Conservation (phyloP, 2,797 vertebrate genomes). For the Scolopax rusticola region DNA sequence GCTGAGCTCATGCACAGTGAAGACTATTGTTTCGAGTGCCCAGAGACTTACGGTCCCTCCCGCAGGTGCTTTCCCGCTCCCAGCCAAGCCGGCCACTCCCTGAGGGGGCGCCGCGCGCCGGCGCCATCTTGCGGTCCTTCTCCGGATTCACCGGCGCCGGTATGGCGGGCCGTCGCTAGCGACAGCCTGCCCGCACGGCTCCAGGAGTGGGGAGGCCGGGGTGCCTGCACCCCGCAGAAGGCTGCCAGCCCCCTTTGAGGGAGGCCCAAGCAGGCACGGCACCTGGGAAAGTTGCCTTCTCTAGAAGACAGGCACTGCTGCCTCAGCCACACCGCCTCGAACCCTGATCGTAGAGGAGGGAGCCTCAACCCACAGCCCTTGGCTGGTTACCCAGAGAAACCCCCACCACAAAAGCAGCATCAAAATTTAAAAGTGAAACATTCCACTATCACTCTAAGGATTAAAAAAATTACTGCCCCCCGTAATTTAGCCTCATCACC, state of each 20-base stretch:
- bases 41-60: accelerated
- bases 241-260: no score
- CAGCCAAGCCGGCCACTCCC: accelerated
- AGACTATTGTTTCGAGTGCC: accelerated
- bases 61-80: not conserved
- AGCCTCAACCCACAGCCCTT: accelerated
- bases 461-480: not conserved
- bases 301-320: not conserved
- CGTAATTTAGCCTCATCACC: accelerated
- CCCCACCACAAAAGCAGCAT: accelerated
- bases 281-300: no score
- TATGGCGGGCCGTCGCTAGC: accelerated
- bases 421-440: not conserved
- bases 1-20: accelerated
- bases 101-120: not conserved
- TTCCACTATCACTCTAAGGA: no score
- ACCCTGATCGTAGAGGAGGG: accelerated
- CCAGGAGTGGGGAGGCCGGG: accelerated
- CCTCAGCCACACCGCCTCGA: accelerated
- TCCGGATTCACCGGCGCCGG: accelerated
- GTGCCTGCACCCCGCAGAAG: no score
- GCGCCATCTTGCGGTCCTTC: not conserved
- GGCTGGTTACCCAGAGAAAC: accelerated
- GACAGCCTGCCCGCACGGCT: not conserved
- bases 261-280: not conserved